These are phyloP conservation scores for Synanceia verrucosa DNA, from an alignment of 2,797 vertebrate species.

Conservation along the genomic window DNA sequence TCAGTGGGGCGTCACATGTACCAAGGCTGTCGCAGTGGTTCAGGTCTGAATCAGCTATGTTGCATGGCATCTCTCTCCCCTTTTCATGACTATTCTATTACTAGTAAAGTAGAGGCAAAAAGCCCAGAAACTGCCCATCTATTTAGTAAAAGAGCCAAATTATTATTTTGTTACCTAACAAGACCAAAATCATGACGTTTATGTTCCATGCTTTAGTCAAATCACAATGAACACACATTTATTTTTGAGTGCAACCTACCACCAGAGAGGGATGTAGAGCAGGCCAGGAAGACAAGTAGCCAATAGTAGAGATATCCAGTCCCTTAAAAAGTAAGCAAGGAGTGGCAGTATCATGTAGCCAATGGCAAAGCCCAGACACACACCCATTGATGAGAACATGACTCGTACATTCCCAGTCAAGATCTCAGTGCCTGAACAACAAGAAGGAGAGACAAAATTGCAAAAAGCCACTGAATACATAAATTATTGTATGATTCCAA, in stretches of 20 bases:
- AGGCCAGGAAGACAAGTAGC: slow-evolving; percentile 43
- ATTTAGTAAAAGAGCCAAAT: background rate
- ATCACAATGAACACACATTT: background rate
- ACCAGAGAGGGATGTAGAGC: slow-evolving; percentile 63
- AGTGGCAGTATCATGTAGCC: slow-evolving; percentile 87
- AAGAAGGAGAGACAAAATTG: background rate
- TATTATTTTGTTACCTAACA: background rate
- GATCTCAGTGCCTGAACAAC: slow-evolving; percentile 83
- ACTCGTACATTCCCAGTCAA: slow-evolving; percentile 83
- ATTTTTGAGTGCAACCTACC: slow-evolving; percentile 66
- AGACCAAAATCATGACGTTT: background rate
- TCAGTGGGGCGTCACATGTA: no score
- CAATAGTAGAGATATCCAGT: slow-evolving; percentile 83
- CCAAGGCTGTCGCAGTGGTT: no score
- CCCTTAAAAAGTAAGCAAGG: slow-evolving; percentile 84
- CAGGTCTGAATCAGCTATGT: no score
- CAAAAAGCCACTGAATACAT: no score
- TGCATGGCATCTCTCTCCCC: no score
- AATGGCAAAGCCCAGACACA: slow-evolving; percentile 79
- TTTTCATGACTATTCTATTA: no score
- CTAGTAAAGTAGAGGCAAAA: no score
- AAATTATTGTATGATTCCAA: no score
- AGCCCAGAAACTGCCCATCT: no score
- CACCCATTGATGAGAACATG: slow-evolving; percentile 77
- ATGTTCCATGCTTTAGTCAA: no score